A percentile compares a stretch with the other conserved stretches of the same genome.
Evolutionary conservation across 2,888 invertebrate species (phyloP).

Genomic region (Anthrax anthrax): DNA sequence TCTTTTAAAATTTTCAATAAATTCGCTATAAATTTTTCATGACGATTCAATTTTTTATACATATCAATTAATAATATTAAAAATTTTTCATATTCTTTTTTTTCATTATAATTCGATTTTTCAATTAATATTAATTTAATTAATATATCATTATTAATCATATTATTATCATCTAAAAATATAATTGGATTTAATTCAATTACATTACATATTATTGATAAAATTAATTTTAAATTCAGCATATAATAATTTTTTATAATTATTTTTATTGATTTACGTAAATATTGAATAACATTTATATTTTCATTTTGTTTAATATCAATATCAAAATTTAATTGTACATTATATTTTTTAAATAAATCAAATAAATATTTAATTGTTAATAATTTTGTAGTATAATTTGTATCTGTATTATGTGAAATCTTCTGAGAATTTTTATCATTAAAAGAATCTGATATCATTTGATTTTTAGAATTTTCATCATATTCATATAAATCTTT

Average conservation of each 20-base stretch:
- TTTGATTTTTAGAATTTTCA: slow-evolving; percentile 7
- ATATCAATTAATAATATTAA: slow-evolving; percentile 25
- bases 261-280: slow-evolving; percentile 13
- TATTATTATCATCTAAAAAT: slow-evolving; percentile 15
- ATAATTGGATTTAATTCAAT: slow-evolving; percentile 28
- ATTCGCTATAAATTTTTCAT: slow-evolving; percentile 26
- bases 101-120: slow-evolving; percentile 3
- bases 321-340: slow-evolving; percentile 17
- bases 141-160: neutral
- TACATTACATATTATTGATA: slow-evolving; percentile 23
- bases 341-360: slow-evolving; percentile 23
- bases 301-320: neutral
- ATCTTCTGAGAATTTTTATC: too few species aligned
- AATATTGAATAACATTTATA: slow-evolving; percentile 10
- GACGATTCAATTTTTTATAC: slow-evolving; percentile 26
- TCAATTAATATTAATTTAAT: neutral
- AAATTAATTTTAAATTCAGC: slow-evolving; percentile 17
- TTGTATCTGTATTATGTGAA: too few species aligned
- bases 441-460: too few species aligned
- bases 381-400: too few species aligned
- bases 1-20: slow-evolving; percentile 23
- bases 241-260: slow-evolving; percentile 13
- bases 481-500: neutral
- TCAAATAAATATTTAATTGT: slow-evolving; percentile 19
- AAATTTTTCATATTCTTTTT: slow-evolving; percentile 22